Conservation (phyloP, 2,888 invertebrate genomes). For the Odontocolon sp. region DNA sequence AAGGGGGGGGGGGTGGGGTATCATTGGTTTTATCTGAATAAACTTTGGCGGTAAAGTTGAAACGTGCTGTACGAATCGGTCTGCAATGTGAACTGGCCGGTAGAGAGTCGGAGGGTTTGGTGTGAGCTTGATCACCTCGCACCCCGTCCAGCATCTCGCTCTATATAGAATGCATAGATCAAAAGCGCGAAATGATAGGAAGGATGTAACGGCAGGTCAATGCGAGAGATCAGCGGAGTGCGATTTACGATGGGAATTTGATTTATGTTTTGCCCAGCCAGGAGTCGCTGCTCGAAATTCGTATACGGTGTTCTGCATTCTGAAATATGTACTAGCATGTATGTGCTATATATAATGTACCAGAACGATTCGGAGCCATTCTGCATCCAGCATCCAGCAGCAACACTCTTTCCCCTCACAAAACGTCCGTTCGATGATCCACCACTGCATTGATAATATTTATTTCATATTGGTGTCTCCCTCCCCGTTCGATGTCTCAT, state of each 20-base stretch:
- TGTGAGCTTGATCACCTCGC: conserved; percentile 28
- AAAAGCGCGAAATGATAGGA: conserved; percentile 60
- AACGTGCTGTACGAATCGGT: conserved; percentile 33
- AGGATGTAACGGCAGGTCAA: conserved; percentile 61
- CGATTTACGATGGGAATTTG: conserved; percentile 60
- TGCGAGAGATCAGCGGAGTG: conserved; percentile 57
- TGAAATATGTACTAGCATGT: conserved; percentile 22
- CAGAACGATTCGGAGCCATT: conserved; percentile 26
- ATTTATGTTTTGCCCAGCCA: conserved; percentile 52
- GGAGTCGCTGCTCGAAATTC: conserved; percentile 26
- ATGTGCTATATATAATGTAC: background rate
- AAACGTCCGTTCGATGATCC: conserved; percentile 11
- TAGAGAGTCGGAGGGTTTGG: background rate
- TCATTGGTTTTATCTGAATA: conserved; percentile 47
- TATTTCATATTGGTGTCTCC: conserved; percentile 12
- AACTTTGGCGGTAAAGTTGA: conserved; percentile 50
- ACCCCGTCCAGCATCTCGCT: no score
- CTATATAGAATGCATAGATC: conserved; percentile 58
- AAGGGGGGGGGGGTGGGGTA: background rate
- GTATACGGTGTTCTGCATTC: conserved; percentile 25
- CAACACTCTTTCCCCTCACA: conserved; percentile 3
- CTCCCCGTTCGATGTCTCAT: conserved; percentile 30
- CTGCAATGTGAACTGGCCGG: background rate
- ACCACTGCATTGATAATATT: conserved; percentile 41
- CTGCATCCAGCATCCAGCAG: background rate